Evolutionary conservation across 1,140 invertebrate species (phyloP).

Genomic region (Pseudomyrmex dendroicus): DNA sequence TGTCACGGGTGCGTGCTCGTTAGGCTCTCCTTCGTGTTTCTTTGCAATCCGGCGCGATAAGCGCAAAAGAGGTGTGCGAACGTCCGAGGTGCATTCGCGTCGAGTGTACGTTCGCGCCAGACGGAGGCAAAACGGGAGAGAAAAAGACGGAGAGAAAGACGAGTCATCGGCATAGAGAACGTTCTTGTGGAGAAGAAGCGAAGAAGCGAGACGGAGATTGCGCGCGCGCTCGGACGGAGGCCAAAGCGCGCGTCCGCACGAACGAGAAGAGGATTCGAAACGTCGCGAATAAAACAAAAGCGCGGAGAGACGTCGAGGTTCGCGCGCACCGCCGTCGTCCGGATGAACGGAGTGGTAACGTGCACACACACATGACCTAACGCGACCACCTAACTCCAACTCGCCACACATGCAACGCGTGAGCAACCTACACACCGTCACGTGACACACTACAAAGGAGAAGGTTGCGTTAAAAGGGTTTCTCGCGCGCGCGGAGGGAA

Average conservation of each 20-base stretch:
- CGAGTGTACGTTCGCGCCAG: conserved; percentile 23
- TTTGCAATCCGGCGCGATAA: conserved; percentile 65
- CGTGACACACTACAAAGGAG: conserved; percentile 42
- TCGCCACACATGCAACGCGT: conserved; percentile 23
- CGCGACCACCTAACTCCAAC: neutral
- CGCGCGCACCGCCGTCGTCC: conserved; percentile 44
- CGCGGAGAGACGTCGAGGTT: conserved; percentile 57
- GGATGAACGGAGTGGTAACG: conserved; percentile 42
- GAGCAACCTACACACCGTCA: conserved; percentile 9
- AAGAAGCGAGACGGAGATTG: neutral
- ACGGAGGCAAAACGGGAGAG: conserved; percentile 30
- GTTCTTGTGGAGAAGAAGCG: too few relatives aligned
- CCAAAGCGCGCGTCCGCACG: conserved; percentile 41
- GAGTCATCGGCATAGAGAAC: conserved; percentile 7
- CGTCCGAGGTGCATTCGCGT: conserved; percentile 56
- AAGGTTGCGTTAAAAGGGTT: conserved; percentile 70
- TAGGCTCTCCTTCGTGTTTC: conserved; percentile 61
- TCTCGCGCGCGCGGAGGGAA: conserved; percentile 55
- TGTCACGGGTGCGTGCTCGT: conserved; percentile 67
- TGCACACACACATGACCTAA: conserved; percentile 28
- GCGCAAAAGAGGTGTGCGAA: conserved; percentile 66
- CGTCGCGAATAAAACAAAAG: conserved; percentile 70
- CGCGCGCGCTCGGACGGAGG: conserved; percentile 3
- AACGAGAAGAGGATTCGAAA: conserved; percentile 53
- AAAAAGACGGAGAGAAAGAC: neutral